Conservation (phyloP, 2,888 invertebrate species). For the Dysmachus trigonus region DNA sequence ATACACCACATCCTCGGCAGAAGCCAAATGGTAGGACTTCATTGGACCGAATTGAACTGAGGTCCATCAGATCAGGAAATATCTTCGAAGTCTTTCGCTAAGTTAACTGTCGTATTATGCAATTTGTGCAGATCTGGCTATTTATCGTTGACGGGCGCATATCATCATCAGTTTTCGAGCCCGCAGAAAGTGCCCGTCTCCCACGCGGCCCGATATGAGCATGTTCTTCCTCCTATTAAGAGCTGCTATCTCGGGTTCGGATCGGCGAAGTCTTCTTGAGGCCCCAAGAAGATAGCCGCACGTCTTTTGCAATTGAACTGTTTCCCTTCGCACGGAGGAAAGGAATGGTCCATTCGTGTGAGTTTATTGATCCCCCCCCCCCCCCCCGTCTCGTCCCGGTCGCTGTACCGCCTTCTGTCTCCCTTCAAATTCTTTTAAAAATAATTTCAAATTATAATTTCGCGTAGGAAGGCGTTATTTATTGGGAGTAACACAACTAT, state of each 20-base stretch:
- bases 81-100: not conserved
- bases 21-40: not conserved
- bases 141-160: slow-evolving; percentile 26
- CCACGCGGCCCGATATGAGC: slow-evolving; percentile 1
- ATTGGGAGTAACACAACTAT: slow-evolving; percentile 43
- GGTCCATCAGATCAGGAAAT: not conserved
- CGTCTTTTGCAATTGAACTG: slow-evolving; percentile 5
- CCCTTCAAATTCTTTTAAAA: slow-evolving; percentile 36
- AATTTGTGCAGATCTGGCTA: not conserved
- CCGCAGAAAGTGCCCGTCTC: not conserved
- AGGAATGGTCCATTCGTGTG: not conserved
- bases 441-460: slow-evolving; percentile 48
- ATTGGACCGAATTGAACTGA: not conserved
- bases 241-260: not conserved
- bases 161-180: not conserved
- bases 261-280: not conserved
- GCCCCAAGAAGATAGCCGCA: not conserved
- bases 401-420: slow-evolving; percentile 29
- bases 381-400: not conserved
- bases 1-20: not conserved
- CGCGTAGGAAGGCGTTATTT: slow-evolving; percentile 45
- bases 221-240: slow-evolving; percentile 31
- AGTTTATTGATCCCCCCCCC: not conserved
- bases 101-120: slow-evolving; percentile 12
- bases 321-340: not conserved